Percentiles rank a stretch among this genome's conserved stretches.
These are phyloP conservation scores for Lochmaea capreae DNA, from an alignment of 2,888 invertebrate genomes.

Conservation along the genomic window DNA sequence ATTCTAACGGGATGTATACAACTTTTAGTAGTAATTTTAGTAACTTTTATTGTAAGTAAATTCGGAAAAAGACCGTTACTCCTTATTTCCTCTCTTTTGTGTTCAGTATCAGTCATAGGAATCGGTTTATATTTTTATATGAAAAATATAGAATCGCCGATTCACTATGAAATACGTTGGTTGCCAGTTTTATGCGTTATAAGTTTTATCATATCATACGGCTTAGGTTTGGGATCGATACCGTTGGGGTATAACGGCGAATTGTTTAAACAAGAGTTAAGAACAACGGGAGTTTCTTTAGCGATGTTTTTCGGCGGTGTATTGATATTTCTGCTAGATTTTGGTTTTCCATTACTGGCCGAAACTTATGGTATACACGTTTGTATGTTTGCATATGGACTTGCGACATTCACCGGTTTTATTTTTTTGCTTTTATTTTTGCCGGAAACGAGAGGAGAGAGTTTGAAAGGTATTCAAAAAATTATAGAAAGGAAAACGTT, in stretches of 20 bases:
- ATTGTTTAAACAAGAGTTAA: slow-evolving; percentile 81
- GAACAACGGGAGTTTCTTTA: slow-evolving; percentile 69
- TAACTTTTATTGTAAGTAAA: slow-evolving; percentile 79
- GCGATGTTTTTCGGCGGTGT: slow-evolving; percentile 34
- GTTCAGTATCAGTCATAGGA: slow-evolving; percentile 71
- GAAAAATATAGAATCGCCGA: slow-evolving; percentile 55
- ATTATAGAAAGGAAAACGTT: slow-evolving; percentile 22
- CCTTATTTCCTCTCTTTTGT: slow-evolving; percentile 74
- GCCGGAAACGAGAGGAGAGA: slow-evolving; percentile 49
- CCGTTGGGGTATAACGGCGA: slow-evolving; percentile 86
- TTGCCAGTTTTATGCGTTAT: slow-evolving; percentile 78
- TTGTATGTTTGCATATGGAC: slow-evolving; percentile 43
- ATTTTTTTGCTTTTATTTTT: slow-evolving; percentile 37
- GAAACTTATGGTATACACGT: slow-evolving; percentile 35
- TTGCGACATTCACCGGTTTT: slow-evolving; percentile 30
- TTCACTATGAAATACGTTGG: slow-evolving; percentile 68
- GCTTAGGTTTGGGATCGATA: slow-evolving; percentile 76
- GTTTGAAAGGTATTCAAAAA: slow-evolving; percentile 41
- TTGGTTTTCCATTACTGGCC: slow-evolving; percentile 43
- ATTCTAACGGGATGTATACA: slow-evolving; percentile 84
- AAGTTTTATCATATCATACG: slow-evolving; percentile 78
- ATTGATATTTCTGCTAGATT: slow-evolving; percentile 39
- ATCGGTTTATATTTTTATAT: slow-evolving; percentile 73
- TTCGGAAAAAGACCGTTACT: slow-evolving; percentile 78
- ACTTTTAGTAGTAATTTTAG: slow-evolving; percentile 74